Percentiles rank a stretch among this genome's conserved stretches.
These are phyloP conservation scores for Paratilapia polleni DNA, from an alignment of 2,113 vertebrate species.

Conservation along the genomic window DNA sequence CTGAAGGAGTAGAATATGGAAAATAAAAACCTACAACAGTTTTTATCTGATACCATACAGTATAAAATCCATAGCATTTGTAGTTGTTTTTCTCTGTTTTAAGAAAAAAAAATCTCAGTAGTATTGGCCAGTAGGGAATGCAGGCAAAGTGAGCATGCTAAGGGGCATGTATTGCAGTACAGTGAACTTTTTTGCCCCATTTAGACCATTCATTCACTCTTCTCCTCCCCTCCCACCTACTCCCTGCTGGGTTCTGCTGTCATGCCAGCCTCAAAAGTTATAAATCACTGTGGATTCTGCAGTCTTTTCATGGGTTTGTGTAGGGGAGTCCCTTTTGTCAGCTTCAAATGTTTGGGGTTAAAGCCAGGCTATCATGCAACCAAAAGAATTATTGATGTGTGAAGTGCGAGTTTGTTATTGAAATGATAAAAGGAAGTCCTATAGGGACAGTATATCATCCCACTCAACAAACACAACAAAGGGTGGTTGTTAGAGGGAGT, in stretches of 20 bases:
- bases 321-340: slow-evolving; percentile 54
- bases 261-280: slow-evolving; percentile 60
- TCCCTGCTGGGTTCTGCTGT: slow-evolving; percentile 52
- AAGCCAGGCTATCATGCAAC: slow-evolving; percentile 62
- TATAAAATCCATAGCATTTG: neutral
- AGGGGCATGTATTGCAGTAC: slow-evolving; percentile 22
- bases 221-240: slow-evolving; percentile 18
- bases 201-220: slow-evolving; percentile 20
- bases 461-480: slow-evolving; percentile 35
- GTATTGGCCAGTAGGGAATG: neutral
- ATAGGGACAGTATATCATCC: slow-evolving; percentile 38
- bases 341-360: slow-evolving; percentile 68
- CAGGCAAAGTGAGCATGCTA: neutral
- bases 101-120: neutral
- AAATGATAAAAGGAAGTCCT: slow-evolving; percentile 68
- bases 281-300: slow-evolving; percentile 62
- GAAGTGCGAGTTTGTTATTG: slow-evolving; percentile 65
- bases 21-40: neutral
- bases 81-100: neutral
- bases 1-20: neutral
- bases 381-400: slow-evolving; percentile 66
- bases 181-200: slow-evolving; percentile 38
- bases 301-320: slow-evolving; percentile 58
- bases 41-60: neutral
- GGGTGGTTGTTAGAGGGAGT: slow-evolving; percentile 25